Evolutionary conservation across 2,113 vertebrate species (phyloP).

Genomic region (Meles meles): DNA sequence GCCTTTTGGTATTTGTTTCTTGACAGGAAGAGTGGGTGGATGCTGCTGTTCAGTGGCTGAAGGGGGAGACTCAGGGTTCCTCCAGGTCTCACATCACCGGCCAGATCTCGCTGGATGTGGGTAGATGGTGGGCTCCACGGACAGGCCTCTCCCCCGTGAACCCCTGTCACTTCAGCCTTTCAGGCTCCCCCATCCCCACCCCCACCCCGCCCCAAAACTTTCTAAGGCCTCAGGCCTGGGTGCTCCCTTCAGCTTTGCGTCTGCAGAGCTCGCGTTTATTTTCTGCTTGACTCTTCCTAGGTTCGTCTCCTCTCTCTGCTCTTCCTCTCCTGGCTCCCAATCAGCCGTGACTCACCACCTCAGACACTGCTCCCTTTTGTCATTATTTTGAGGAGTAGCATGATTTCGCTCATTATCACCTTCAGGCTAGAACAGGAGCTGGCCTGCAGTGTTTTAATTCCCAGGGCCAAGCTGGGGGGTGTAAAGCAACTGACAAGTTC

Average conservation of each 20-base stretch:
- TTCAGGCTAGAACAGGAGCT: neutral
- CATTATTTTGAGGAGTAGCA: slow-evolving; percentile 43
- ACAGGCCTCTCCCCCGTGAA: neutral
- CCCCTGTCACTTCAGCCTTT: neutral
- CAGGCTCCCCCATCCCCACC: too few species aligned
- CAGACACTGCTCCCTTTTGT: slow-evolving; percentile 5
- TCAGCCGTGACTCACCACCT: slow-evolving; percentile 36
- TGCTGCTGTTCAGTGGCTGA: neutral
- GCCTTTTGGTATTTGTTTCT: neutral
- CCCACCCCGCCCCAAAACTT: neutral
- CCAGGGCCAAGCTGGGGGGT: neutral
- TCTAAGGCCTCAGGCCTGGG: accelerated
- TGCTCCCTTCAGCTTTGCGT: accelerated
- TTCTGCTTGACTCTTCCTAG: slow-evolving; percentile 22
- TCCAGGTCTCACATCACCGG: neutral
- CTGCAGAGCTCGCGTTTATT: neutral
- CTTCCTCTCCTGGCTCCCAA: slow-evolving; percentile 5
- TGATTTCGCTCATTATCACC: slow-evolving; percentile 47
- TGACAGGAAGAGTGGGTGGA: neutral
- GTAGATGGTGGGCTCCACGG: too few species aligned
- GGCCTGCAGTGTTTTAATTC: neutral
- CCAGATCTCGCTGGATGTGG: accelerated
- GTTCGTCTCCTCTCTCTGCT: neutral
- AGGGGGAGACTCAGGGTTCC: neutral
- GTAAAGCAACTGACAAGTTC: slow-evolving; percentile 32